Evolutionary conservation across 2,113 vertebrate species (phyloP).

Genomic region (Bothrops jararaca): DNA sequence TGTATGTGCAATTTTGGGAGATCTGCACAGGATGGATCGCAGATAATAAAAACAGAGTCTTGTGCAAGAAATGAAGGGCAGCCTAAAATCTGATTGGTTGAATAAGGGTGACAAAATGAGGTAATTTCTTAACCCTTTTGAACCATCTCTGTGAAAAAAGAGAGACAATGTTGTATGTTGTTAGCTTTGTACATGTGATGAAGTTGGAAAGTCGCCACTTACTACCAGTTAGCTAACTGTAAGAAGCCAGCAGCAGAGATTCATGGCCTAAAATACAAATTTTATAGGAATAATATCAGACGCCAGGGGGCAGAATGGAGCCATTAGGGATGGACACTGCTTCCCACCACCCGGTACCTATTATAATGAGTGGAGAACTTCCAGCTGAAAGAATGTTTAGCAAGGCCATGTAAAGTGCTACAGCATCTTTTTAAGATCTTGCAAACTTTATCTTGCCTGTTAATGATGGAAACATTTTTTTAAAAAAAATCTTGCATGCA

Average conservation of each 20-base stretch:
- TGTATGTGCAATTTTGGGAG: neutral
- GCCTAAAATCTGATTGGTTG: neutral
- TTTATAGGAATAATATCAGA: neutral
- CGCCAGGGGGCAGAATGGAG: slow-evolving; percentile 11
- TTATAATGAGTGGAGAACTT: neutral
- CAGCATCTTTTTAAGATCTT: neutral
- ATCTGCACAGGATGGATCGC: neutral
- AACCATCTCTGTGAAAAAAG: neutral
- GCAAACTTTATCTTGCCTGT: neutral
- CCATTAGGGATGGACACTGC: neutral
- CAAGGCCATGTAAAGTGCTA: neutral
- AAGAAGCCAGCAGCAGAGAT: no score
- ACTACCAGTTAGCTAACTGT: neutral
- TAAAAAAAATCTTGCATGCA: no score
- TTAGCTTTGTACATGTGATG: neutral
- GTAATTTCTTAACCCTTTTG: neutral
- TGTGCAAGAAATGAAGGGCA: neutral
- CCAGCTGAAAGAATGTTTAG: neutral
- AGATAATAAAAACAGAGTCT: neutral
- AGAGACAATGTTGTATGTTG: neutral
- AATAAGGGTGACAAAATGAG: neutral
- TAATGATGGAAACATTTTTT: neutral
- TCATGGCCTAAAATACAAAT: neutral
- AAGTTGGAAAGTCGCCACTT: neutral
- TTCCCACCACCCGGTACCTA: neutral